phyloP scores from a whole-genome alignment of 2,113 vertebrate species.

The Sinocyclocheilus grahami region DNA sequence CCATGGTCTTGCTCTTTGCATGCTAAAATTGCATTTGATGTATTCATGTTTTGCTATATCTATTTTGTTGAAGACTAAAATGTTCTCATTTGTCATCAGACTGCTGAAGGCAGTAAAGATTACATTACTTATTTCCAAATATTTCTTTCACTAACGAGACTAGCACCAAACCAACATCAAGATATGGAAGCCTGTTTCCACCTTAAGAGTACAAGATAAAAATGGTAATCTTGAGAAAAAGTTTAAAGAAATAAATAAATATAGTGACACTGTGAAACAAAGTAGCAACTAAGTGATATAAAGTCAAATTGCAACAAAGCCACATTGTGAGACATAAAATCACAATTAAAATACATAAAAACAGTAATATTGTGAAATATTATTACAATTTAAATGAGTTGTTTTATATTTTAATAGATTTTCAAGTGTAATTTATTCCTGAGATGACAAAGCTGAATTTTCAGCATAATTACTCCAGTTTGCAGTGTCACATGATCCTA shows the following conservation, averaged over 20 bases:
- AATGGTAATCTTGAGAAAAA: background rate
- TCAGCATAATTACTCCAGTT: background rate
- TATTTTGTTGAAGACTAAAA: background rate
- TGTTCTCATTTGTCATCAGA: background rate
- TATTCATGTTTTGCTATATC: background rate
- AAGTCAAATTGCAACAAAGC: background rate
- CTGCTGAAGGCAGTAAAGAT: background rate
- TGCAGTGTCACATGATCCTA: background rate
- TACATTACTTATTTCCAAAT: background rate
- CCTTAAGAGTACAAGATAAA: background rate
- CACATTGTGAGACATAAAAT: background rate
- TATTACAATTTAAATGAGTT: background rate
- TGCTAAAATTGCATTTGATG: background rate
- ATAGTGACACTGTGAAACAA: background rate
- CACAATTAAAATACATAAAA: background rate
- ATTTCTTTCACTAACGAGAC: background rate
- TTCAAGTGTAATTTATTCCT: background rate
- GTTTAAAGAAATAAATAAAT: background rate
- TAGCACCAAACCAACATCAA: background rate
- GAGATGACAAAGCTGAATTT: background rate
- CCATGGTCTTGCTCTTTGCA: background rate
- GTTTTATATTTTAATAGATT: background rate
- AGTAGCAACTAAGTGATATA: background rate
- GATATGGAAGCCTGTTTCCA: background rate
- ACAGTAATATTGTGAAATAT: background rate